Percentiles rank a stretch among this genome's conserved stretches.
These are phyloP conservation scores for Phodopus roborovskii DNA, from an alignment of 2,113 vertebrate species.

Conservation along the genomic window DNA sequence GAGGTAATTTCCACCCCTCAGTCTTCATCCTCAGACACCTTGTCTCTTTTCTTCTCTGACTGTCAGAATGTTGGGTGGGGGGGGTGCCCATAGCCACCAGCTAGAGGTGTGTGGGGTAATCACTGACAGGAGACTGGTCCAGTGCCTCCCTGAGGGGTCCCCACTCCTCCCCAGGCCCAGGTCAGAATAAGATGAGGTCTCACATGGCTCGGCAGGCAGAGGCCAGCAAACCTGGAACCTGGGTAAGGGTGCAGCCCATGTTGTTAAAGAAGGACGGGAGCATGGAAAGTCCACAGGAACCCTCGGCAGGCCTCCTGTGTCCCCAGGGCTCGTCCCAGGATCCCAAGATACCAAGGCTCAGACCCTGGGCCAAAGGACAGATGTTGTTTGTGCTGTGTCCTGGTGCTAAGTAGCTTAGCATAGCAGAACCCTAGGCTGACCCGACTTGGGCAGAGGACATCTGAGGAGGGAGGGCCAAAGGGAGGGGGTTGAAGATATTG, in stretches of 20 bases:
- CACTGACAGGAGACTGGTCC: not conserved
- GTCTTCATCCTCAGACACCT: slow-evolving; percentile 78
- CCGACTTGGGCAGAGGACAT: not conserved
- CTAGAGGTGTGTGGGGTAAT: not conserved
- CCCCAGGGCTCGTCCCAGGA: slow-evolving; percentile 25
- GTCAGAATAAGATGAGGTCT: not conserved
- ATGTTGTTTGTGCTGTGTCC: slow-evolving; percentile 58
- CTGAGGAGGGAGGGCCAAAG: not conserved
- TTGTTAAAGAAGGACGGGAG: not conserved
- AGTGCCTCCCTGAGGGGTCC: not conserved
- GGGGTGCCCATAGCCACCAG: not conserved
- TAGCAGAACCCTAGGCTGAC: not conserved
- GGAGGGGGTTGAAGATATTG: not conserved
- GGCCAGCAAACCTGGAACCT: not conserved
- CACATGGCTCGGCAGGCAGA: not conserved
- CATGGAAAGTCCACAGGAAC: not conserved
- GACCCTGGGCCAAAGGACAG: not conserved
- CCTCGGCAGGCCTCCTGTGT: not conserved
- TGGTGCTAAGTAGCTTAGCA: slow-evolving; percentile 68
- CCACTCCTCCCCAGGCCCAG: not conserved
- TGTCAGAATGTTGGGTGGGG: slow-evolving; percentile 53
- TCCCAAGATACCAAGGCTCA: not conserved
- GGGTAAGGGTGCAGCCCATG: not conserved
- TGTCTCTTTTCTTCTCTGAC: slow-evolving; percentile 74
- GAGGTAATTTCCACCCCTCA: slow-evolving; percentile 88